A percentile compares a stretch with the other conserved stretches of the same genome.
These are phyloP conservation scores for Sturnus vulgaris DNA, from an alignment of 2,113 vertebrate species.

Conservation along the genomic window DNA sequence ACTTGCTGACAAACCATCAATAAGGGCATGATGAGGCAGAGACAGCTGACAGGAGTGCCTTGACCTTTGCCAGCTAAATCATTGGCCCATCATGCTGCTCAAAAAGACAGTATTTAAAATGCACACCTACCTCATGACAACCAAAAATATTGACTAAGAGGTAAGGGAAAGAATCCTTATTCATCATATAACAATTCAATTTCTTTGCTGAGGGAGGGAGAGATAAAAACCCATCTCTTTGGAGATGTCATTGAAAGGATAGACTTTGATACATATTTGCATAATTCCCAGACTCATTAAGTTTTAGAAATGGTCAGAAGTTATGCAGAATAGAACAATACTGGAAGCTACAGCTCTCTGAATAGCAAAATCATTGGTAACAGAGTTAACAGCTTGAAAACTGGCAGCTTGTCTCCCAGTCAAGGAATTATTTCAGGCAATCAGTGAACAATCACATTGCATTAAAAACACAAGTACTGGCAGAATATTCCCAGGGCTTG, in stretches of 20 bases:
- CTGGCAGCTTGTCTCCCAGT: background rate
- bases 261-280: background rate
- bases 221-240: background rate
- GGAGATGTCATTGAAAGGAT: background rate
- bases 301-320: background rate
- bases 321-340: background rate
- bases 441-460: background rate
- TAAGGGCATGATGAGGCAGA: background rate
- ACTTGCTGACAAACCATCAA: background rate
- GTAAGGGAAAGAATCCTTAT: background rate
- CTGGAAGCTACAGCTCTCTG: background rate
- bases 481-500: background rate
- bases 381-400: background rate
- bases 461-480: background rate
- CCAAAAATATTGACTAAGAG: background rate
- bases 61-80: background rate
- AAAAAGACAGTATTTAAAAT: background rate
- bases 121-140: background rate
- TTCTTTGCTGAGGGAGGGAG: background rate
- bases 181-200: background rate
- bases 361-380: background rate
- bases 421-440: background rate
- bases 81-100: background rate
- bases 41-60: background rate
- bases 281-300: background rate